Evolutionary conservation across 2,888 invertebrate species (phyloP).

Genomic region (Drosophila monieri): DNA sequence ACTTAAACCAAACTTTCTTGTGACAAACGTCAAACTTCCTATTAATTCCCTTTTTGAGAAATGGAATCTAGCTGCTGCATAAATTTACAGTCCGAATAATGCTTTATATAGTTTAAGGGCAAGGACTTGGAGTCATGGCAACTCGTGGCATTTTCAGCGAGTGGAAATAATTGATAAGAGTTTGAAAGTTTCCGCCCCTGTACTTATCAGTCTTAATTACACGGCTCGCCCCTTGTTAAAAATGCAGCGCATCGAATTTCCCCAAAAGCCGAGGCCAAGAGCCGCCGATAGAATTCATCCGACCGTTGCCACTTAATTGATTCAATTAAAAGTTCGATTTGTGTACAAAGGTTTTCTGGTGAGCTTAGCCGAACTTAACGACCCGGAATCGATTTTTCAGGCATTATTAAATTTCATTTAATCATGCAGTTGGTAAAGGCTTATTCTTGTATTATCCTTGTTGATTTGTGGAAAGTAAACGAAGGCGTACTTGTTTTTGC

Average conservation of each 20-base stretch:
- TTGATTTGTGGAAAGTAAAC: neutral
- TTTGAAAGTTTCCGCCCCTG: constrained; percentile 28
- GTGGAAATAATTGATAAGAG: constrained; percentile 36
- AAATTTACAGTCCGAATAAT: neutral
- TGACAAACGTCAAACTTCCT: neutral
- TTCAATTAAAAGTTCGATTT: constrained; percentile 41
- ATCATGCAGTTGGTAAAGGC: neutral
- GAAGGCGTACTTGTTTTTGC: neutral
- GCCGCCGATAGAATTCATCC: neutral
- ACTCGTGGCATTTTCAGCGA: neutral
- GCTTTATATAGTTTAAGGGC: neutral
- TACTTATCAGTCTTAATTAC: constrained; percentile 34
- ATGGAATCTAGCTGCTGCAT: neutral
- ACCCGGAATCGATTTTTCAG: constrained; percentile 21
- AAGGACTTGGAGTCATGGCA: constrained; percentile 8
- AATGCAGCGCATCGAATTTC: constrained; percentile 33
- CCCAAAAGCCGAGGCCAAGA: constrained; percentile 1
- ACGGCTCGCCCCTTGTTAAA: constrained; percentile 17
- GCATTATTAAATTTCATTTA: constrained; percentile 9
- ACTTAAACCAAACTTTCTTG: no score
- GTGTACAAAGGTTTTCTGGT: neutral
- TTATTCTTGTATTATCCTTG: neutral
- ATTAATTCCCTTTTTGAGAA: neutral
- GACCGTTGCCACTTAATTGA: constrained; percentile 34
- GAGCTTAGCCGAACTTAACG: constrained; percentile 11